Evolutionary conservation across 1,140 invertebrate species (phyloP), one percentile per base, ranked within the genome.

Genomic region (Papilio dardanus): DNA sequence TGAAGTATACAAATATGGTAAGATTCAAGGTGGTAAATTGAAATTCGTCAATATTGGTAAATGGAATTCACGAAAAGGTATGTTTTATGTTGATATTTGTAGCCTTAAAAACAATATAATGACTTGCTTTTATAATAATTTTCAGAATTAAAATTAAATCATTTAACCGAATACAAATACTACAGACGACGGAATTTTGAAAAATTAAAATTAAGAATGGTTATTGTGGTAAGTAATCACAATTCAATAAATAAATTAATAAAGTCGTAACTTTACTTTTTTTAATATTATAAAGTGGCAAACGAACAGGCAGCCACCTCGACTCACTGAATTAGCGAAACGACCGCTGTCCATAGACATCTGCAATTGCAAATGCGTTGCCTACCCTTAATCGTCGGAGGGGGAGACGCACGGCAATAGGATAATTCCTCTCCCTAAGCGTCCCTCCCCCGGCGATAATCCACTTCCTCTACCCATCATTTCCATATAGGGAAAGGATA

Each of bases 1-100:
- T 19, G 88, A 88, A 24, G 71, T 88, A 0, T 90, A 78, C 37
- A 90, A 86, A 78, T 88, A 80, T 65, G 88, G 88, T 4, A 90
- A 84, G 66, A 75, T 79, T 37, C 85, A 87, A 74, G 84, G 83
- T 35, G 86, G 86, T 14, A 71, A 79, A 54, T 74, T 86, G 12
- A 74, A 83, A 5, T 66, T 82, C 3, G 76, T 80, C n/a, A 33
- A 83, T 30, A 75, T 85, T n/a, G 86, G 85, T 19, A 46, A 30
- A 10, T 86, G 82, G 82, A 68, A 73, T 42, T 10, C 54, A 12
- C n/a, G 24, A 37, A 50, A 28, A 74, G 81, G 82, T 86, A 54
- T 31, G 12, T 35, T 21, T 30, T 24, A 24, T 19, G 16, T 54
- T 37, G 31, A 50, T 6, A 33, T 69, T 54, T n/a, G 6, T n/a